Conservation (phyloP, 2,113 vertebrate species). For the Pseudonaja textilis region DNA sequence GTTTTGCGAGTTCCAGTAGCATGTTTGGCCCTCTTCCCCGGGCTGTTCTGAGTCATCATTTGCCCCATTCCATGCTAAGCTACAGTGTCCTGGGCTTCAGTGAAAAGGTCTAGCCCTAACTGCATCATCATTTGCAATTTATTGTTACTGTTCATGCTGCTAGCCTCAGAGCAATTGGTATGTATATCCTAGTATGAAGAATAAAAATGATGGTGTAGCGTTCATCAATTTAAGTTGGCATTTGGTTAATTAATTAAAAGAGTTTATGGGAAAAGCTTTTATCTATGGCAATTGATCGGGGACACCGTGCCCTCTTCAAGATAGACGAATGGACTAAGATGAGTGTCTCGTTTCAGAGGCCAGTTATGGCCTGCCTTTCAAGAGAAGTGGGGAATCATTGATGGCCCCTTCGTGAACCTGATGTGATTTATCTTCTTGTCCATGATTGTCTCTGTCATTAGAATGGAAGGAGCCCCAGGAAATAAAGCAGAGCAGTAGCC, state of each 20-base stretch:
- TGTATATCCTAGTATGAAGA: conserved; percentile 55
- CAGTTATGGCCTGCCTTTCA: conserved; percentile 62
- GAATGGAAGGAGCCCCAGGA: not conserved
- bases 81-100: not conserved
- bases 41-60: not conserved
- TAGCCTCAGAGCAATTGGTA: conserved; percentile 59
- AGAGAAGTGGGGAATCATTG: conserved; percentile 55
- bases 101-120: not conserved
- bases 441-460: not conserved
- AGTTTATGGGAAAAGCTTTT: conserved; percentile 81
- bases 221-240: conserved; percentile 70
- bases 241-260: conserved; percentile 72
- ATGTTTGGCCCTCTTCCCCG: not conserved
- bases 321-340: conserved; percentile 64
- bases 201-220: conserved; percentile 62
- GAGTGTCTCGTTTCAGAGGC: conserved; percentile 49
- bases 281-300: conserved; percentile 62
- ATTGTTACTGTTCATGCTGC: not conserved
- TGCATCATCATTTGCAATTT: not conserved
- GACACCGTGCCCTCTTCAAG: conserved; percentile 62
- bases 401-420: conserved; percentile 43
- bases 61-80: not conserved
- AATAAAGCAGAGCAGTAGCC: not conserved
- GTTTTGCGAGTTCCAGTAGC: not conserved
- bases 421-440: conserved; percentile 51